phyloP scores from a whole-genome alignment of 2,888 invertebrate species.

The Dryobotodes eremita region DNA sequence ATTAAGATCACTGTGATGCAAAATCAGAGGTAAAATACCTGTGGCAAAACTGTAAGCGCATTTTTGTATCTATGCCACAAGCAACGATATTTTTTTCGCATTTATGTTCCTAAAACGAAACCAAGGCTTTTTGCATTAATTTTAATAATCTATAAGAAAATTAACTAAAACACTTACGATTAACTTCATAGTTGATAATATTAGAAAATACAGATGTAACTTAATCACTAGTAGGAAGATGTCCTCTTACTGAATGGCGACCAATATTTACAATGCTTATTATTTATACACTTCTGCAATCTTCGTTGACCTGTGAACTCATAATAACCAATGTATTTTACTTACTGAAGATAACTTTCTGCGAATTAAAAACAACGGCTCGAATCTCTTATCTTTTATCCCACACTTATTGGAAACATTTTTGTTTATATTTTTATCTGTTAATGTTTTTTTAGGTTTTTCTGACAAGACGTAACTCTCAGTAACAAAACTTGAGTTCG shows the following conservation, averaged over 20 bases:
- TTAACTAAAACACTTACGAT: slow-evolving; percentile 29
- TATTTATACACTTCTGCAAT: slow-evolving; percentile 7
- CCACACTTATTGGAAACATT: neutral
- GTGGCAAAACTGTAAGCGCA: neutral
- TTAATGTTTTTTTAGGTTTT: neutral
- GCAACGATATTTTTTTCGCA: neutral
- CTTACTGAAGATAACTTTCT: neutral
- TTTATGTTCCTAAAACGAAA: too few relatives aligned
- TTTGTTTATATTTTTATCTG: neutral
- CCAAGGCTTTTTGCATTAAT: too few relatives aligned
- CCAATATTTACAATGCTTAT: slow-evolving; percentile 1
- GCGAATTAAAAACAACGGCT: neutral
- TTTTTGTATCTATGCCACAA: neutral
- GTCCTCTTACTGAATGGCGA: slow-evolving; percentile 11
- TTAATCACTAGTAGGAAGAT: neutral
- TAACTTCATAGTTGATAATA: slow-evolving; percentile 19
- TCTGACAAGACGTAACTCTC: neutral
- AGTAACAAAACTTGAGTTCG: too few relatives aligned
- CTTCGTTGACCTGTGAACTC: slow-evolving; percentile 20
- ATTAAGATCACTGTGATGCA: too few relatives aligned
- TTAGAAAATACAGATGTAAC: neutral
- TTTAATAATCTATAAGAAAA: too few relatives aligned
- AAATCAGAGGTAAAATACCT: neutral
- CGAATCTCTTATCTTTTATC: neutral
- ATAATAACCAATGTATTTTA: neutral